Evolutionary conservation across 2,797 vertebrate genomes (phyloP), one percentile per base, ranked within the genome.

Genomic region (Knipowitschia caucasica): DNA sequence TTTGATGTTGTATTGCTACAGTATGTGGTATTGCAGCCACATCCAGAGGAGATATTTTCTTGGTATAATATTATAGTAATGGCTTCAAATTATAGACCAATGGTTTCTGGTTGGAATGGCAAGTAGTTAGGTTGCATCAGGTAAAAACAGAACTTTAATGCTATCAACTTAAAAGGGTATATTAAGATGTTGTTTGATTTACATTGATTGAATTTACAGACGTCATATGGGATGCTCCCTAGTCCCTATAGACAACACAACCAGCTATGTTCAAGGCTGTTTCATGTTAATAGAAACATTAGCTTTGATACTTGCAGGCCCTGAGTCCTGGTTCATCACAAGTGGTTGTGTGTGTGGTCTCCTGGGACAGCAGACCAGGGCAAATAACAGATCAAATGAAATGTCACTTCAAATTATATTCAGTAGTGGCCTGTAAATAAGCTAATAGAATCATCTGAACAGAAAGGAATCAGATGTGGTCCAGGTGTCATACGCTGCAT

Each of bases 351-450:
- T 23, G 56, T 53, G n/a, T 61, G 2, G 0, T 64, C 51, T 82
- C 71, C 64, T 56, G 36, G 47, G 58, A 71, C 56, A 71, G 53
- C 43, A 50, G 52, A 64, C 40, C 53, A 50, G 54, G 54, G 45
- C 34, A 70, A 53, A 68, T 80, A 56, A 46, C 31, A 64, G 53
- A 68, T 82, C 66, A 77, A 67, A 76, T 60, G 53, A 66, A 62
- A 59, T 47, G 31, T 60, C 17, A 47, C 5, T 18, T 66, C 50
- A 68, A 64, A 74, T 66, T 51, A 67, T 51, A 65, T 61, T 55
- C 20, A 24, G 17, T 4, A 2, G n/a, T 53, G 29, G 26, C 35
- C 7, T 39, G 44, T 64, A 44, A 69, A 67, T 46, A 55, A 62
- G 7, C 10, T 62, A 50, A 64, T 56, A 26, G 65, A 31, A 69